A percentile compares a stretch with the other conserved stretches of the same genome.
Evolutionary conservation across 2,113 vertebrate species (phyloP).

Genomic region (Epinephelus lanceolatus): DNA sequence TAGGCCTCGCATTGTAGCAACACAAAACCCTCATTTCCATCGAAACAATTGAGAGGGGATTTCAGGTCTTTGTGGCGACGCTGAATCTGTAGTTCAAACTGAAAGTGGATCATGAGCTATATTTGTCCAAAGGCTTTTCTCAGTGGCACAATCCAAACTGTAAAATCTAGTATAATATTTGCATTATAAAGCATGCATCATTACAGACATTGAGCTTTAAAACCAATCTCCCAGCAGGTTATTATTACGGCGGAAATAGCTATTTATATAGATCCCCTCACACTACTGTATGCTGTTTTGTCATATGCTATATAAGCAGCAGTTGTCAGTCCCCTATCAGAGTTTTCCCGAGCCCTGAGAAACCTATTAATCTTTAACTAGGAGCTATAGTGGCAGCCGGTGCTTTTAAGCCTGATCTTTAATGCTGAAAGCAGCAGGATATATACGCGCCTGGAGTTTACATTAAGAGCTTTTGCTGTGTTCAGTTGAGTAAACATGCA

Average conservation of each 20-base stretch:
- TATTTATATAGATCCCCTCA: conserved; percentile 9
- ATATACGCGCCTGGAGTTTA: conserved; percentile 54
- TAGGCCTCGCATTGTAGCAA: not conserved
- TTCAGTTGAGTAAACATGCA: conserved; percentile 55
- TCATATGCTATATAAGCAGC: conserved; percentile 32
- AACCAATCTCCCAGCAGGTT: conserved; percentile 12
- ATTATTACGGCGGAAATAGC: conserved; percentile 8
- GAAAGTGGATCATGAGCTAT: conserved; percentile 49
- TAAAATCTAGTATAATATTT: conserved; percentile 45
- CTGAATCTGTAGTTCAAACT: conserved; percentile 39
- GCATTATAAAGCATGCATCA: conserved; percentile 28
- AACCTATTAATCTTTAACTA: conserved; percentile 86
- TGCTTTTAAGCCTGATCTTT: conserved; percentile 78
- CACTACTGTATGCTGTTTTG: conserved; percentile 36
- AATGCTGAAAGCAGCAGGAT: conserved; percentile 74
- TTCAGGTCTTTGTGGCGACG: conserved; percentile 27
- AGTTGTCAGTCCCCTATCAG: conserved; percentile 38
- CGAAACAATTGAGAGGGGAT: conserved; percentile 42
- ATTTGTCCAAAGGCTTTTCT: conserved; percentile 54
- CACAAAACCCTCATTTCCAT: conserved; percentile 48
- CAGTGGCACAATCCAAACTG: conserved; percentile 26
- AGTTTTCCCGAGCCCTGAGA: conserved; percentile 56
- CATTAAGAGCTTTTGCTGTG: conserved; percentile 49
- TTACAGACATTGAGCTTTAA: conserved; percentile 16
- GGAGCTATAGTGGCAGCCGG: conserved; percentile 62